Conservation (phyloP, 2,113 vertebrate genomes). For the Megaceryle torquata region DNA sequence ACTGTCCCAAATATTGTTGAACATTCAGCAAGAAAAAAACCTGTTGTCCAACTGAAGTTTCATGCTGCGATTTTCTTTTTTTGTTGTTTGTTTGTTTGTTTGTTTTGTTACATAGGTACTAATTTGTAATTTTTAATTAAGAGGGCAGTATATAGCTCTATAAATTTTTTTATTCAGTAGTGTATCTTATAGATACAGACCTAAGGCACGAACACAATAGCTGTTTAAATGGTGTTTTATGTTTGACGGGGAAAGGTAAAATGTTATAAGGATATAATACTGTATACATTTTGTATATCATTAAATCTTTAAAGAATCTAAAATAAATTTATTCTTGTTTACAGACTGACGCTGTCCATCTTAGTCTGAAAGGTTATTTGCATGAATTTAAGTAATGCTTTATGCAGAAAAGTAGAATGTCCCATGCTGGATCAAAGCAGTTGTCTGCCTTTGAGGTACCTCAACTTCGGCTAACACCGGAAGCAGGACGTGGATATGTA, state of each 20-base stretch:
- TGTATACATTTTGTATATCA: conserved; percentile 96
- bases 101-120: conserved; percentile 92
- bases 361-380: background rate
- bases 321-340: conserved; percentile 87
- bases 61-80: conserved; percentile 76
- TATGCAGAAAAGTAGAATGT: background rate
- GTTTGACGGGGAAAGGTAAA: conserved; percentile 81
- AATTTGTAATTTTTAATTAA: conserved; percentile 81
- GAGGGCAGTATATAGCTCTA: conserved; percentile 73
- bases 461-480: background rate
- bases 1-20: conserved; percentile 81
- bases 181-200: conserved; percentile 99
- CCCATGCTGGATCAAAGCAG: background rate
- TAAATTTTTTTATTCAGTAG: conserved; percentile 83
- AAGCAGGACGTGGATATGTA: background rate
- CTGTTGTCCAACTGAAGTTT: conserved; percentile 83
- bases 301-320: conserved; percentile 95
- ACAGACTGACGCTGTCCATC: conserved; percentile 61
- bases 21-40: conserved; percentile 70
- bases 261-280: conserved; percentile 85
- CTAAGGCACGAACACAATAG: conserved; percentile 87
- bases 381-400: background rate
- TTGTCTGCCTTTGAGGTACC: background rate
- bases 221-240: conserved; percentile 90
- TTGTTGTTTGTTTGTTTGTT: conserved; percentile 68